Percentiles rank a stretch among this genome's conserved stretches.
Evolutionary conservation across 2,888 invertebrate genomes (phyloP).

Genomic region (Cryptocephalus primarius): DNA sequence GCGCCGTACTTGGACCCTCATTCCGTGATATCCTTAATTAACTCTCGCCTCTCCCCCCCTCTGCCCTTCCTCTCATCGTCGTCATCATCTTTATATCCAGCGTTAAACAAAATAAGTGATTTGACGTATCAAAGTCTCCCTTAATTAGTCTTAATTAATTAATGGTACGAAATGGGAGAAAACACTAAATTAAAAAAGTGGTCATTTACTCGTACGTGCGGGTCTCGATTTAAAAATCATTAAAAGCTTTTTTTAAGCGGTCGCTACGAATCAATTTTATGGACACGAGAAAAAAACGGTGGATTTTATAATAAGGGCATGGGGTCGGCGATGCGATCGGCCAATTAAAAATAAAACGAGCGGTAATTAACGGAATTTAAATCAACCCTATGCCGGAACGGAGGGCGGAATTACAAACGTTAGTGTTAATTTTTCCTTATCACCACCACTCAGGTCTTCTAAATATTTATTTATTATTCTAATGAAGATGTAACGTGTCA

Average conservation of each 20-base stretch:
- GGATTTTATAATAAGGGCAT: too few relatives aligned
- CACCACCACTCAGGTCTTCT: too few relatives aligned
- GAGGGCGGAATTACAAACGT: too few relatives aligned
- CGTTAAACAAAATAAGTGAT: slow-evolving; percentile 23
- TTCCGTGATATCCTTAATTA: slow-evolving; percentile 19
- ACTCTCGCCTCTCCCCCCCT: slow-evolving; percentile 11
- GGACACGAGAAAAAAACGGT: too few relatives aligned
- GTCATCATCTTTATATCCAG: too few relatives aligned
- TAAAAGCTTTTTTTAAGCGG: slow-evolving; percentile 8
- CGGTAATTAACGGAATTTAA: too few relatives aligned
- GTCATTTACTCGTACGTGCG: slow-evolving; percentile 18
- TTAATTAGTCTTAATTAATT: slow-evolving; percentile 21
- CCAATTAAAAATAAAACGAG: too few relatives aligned
- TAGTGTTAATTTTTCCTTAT: too few relatives aligned
- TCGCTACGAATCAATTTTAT: background rate
- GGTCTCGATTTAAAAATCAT: slow-evolving; percentile 21
- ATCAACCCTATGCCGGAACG: too few relatives aligned
- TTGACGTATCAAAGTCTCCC: slow-evolving; percentile 21
- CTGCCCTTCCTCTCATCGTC: background rate
- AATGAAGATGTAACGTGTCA: too few relatives aligned
- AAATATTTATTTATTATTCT: too few relatives aligned
- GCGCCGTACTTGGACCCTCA: slow-evolving; percentile 5
- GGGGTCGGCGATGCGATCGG: too few relatives aligned
- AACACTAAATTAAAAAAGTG: slow-evolving; percentile 22
- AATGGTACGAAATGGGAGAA: slow-evolving; percentile 21